Evolutionary conservation across 2,113 vertebrate species (phyloP), one percentile per base, ranked within the genome.

Genomic region (Siniperca chuatsi): DNA sequence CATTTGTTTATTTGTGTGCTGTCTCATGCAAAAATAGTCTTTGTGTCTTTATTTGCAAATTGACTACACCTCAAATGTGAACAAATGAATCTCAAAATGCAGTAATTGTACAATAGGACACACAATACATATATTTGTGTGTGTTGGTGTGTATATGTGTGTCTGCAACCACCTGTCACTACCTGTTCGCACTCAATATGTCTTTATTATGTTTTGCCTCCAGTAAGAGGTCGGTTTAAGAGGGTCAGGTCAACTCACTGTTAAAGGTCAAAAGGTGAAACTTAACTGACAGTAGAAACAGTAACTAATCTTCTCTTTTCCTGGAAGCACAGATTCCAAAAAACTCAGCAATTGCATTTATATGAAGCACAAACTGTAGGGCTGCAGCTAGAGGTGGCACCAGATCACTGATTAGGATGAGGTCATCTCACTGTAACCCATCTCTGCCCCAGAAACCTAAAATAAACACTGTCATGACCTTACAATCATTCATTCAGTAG

Each of bases 221-320:
- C 46, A 65, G 65, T 44, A 29, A 67, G 29, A 37, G 37, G 57
- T 21, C 15, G 11, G 12, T 54, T 60, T 35, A 71, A 67, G 52
- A 18, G 16, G n/a, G 13, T 64, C 18, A 16, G 21, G 9, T 85
- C 20, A 21, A 37, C 54, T 42, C 23, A 37, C 18, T 35, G 48
- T 55, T 11, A 21, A 58, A 60, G 42, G 23, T 79, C 11, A 76
- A 72, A 44, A 44, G 52, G 42, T 44, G 21, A 66, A 52, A 69
- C 11, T 55, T 23, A 8, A 44, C 44, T 78, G 35, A 37, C 42
- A 44, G 66, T 61, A 12, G 2, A 68, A 50, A 58, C 21, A 6
- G 6, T 44, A 8, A 29, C 9, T 70, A 7, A 75, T 70, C 35
- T 20, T 75, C 20, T 55, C 11, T 54, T 35, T 40, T 18, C 50